Evolutionary conservation across 2,113 vertebrate genomes (phyloP).

Genomic region (Amblyornis subalaris): DNA sequence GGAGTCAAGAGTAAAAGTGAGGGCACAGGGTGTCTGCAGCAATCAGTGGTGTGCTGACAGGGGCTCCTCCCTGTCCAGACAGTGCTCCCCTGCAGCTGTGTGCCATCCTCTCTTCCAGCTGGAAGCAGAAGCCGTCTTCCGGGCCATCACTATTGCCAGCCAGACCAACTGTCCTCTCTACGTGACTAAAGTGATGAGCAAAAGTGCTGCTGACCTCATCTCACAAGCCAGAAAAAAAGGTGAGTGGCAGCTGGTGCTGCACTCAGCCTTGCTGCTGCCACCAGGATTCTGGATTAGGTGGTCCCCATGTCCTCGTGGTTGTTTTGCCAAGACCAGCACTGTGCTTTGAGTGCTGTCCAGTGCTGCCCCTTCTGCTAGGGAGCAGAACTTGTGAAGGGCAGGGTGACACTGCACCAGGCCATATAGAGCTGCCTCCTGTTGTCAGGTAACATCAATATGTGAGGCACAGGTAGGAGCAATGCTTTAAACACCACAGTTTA

Average conservation of each 20-base stretch:
- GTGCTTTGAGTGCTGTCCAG: background rate
- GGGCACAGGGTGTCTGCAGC: background rate
- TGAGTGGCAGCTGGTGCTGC: conserved; percentile 34
- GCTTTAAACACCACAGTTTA: background rate
- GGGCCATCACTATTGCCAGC: conserved; percentile 94
- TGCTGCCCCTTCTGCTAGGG: background rate
- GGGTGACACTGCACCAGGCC: background rate
- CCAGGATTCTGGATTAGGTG: background rate
- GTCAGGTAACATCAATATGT: background rate
- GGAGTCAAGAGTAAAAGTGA: background rate
- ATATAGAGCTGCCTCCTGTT: background rate
- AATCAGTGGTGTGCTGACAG: background rate
- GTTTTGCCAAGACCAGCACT: background rate
- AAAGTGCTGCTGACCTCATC: conserved; percentile 95
- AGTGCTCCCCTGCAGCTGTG: background rate
- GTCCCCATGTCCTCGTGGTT: background rate
- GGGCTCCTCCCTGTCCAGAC: background rate
- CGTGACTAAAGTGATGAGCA: conserved; percentile 97
- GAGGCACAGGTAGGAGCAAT: background rate
- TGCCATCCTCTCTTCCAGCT: conserved; percentile 71
- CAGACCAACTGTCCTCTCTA: conserved; percentile 98
- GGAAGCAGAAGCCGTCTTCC: conserved; percentile 96
- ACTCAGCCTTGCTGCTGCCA: fast-evolving
- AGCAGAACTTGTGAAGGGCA: background rate
- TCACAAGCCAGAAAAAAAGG: conserved; percentile 97